These are phyloP conservation scores for Agrilus mali DNA, from an alignment of 2,888 invertebrate species.

Conservation along the genomic window DNA sequence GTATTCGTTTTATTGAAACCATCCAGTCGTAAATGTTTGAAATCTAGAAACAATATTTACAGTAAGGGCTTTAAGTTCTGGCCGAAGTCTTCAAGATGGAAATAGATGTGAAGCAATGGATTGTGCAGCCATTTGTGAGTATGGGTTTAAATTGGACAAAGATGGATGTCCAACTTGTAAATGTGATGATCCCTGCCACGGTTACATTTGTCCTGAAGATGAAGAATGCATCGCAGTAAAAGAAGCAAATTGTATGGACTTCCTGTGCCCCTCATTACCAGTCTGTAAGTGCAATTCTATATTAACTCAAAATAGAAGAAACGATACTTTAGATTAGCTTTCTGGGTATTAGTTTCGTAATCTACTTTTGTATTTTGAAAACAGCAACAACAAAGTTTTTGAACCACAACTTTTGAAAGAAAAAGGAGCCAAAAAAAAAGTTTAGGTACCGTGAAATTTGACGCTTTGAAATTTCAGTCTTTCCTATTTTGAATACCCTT, in stretches of 20 bases:
- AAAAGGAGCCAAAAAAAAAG: no score
- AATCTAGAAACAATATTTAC: no score
- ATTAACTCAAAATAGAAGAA: neutral
- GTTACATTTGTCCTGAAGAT: slow-evolving; percentile 55
- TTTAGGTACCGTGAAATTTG: no score
- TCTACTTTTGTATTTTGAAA: neutral
- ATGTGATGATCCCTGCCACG: slow-evolving; percentile 75
- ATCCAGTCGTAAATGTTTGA: no score
- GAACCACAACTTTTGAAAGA: no score
- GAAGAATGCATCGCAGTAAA: slow-evolving; percentile 65
- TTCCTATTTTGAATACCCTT: no score
- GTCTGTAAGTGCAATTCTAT: slow-evolving; percentile 46
- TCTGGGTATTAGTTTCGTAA: no score
- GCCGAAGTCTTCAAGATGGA: slow-evolving; percentile 22
- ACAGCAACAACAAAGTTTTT: neutral
- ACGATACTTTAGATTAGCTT: no score
- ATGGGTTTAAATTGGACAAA: slow-evolving; percentile 60
- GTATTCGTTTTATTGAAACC: no score
- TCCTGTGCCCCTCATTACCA: slow-evolving; percentile 61
- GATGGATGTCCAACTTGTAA: slow-evolving; percentile 74
- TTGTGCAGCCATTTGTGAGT: slow-evolving; percentile 74
- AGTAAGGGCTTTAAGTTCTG: slow-evolving; percentile 21
- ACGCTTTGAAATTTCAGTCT: no score
- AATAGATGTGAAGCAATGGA: slow-evolving; percentile 54
- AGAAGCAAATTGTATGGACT: slow-evolving; percentile 48